Evolutionary conservation across 2,888 invertebrate species (phyloP), one percentile per base, ranked within the genome.

Genomic region (Antheraea assamensis): DNA sequence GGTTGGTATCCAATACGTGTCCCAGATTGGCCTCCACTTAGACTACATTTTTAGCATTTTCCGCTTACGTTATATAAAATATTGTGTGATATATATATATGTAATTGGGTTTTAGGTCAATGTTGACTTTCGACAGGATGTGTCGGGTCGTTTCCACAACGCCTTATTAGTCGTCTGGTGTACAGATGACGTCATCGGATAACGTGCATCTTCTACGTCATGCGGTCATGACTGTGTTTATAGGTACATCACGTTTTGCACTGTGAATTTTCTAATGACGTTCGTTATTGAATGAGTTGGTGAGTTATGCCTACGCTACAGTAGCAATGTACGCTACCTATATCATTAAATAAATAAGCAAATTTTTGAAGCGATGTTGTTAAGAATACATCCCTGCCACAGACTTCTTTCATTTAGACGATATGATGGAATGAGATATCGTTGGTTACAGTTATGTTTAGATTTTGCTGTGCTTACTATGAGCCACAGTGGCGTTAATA

Each of bases 261-360:
- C 68, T 21, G 68, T 68, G 3, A 35, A 21, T n/a, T 68, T 68
- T 68, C 68, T 31, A 35, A 35, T 68, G 68, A 68, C 68, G 68
- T n/a, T 35, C 10, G n/a, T 66, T 58, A 13, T 24, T 58, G 21
- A 24, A 27, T 64, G 30, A 30, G 61, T 17, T 30, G 27, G 61
- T 30, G 27, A 17, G 27, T 3, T 30, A 27, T 64, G 17, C 17
- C 61, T 64, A 30, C 61, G 27, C 13, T 24, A 58, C 7, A 52
- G 21, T 52, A 21, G 19, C 7, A 21, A 21, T 52, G 21, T 52
- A 52, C 19, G 42, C 42, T 42, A 1, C 13, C 13, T 42, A 42
- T 7, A 52, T 21, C 7, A 21, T 52, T 52, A 5, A 52, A n/a
- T 19, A 52, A n/a, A 52, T 52, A 52, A 52, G 19, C 5, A 52